Evolutionary conservation across 2,797 vertebrate species (phyloP).

Genomic region (Rhinoraja longicauda): DNA sequence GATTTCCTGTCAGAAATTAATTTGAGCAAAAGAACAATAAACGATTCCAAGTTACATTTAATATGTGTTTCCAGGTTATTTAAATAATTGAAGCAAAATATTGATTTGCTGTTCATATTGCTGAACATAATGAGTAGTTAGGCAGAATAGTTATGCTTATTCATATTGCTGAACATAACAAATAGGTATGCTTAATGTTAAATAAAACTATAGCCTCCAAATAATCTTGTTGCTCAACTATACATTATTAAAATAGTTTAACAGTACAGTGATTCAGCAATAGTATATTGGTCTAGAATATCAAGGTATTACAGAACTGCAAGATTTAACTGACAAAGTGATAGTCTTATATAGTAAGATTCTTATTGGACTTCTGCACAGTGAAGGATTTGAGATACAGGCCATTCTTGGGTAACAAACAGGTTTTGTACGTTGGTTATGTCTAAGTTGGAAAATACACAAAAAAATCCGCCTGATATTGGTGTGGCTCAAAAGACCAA

Average conservation of each 20-base stretch:
- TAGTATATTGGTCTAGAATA: background rate
- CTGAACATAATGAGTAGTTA: background rate
- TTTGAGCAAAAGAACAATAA: background rate
- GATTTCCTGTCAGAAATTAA: background rate
- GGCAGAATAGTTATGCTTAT: background rate
- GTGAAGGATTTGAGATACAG: too few species aligned
- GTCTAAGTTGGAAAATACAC: too few species aligned
- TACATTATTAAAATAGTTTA: background rate
- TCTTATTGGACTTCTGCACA: background rate
- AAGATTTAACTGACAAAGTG: background rate
- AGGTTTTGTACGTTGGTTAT: too few species aligned
- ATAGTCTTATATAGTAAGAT: background rate
- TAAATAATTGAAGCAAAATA: background rate
- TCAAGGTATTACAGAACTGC: background rate
- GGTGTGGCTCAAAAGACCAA: too few species aligned
- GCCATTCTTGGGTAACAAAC: too few species aligned
- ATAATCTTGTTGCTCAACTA: background rate
- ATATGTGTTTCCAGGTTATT: constrained; percentile 8
- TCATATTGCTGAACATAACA: background rate
- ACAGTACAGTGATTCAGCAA: background rate
- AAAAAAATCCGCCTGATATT: too few species aligned
- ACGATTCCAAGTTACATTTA: background rate
- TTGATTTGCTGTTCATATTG: background rate
- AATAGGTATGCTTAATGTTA: background rate
- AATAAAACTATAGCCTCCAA: background rate